Conservation (phyloP, 2,888 invertebrate species). For the Hydropsyche betteni region DNA sequence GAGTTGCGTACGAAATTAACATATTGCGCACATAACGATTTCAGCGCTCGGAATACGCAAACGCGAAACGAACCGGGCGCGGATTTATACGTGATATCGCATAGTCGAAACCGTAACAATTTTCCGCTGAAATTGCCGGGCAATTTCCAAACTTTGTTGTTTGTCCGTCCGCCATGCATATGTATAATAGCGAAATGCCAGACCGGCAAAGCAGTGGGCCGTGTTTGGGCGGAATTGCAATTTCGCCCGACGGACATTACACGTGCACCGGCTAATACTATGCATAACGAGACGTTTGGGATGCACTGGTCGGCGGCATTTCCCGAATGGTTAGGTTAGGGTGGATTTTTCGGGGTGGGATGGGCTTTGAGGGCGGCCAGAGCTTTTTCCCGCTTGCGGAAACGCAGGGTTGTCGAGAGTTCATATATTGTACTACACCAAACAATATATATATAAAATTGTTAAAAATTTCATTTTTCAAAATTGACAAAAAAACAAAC, state of each 20-base stretch:
- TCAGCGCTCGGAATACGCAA: neutral
- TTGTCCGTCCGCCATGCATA: no score
- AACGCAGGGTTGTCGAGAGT: no score
- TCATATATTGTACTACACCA: no score
- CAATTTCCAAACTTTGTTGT: constrained; percentile 21
- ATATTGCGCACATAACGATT: no score
- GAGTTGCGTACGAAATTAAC: no score
- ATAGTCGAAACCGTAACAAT: constrained; percentile 2
- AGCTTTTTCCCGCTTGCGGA: neutral
- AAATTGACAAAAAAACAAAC: no score
- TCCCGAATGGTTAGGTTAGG: neutral
- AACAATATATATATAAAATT: no score
- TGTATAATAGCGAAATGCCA: neutral
- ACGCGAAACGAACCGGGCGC: neutral
- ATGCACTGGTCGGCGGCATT: constrained; percentile 23
- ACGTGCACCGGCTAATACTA: constrained; percentile 40
- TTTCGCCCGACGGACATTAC: neutral
- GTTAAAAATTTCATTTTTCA: no score
- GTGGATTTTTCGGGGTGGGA: no score
- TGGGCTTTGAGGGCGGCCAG: no score
- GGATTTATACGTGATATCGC: constrained; percentile 1
- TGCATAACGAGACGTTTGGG: constrained; percentile 39
- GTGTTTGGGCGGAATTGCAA: constrained; percentile 5
- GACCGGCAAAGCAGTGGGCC: no score
- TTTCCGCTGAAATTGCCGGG: constrained; percentile 2